phyloP scores from a whole-genome alignment of 2,888 invertebrate genomes.

The Sacculina carcini region DNA sequence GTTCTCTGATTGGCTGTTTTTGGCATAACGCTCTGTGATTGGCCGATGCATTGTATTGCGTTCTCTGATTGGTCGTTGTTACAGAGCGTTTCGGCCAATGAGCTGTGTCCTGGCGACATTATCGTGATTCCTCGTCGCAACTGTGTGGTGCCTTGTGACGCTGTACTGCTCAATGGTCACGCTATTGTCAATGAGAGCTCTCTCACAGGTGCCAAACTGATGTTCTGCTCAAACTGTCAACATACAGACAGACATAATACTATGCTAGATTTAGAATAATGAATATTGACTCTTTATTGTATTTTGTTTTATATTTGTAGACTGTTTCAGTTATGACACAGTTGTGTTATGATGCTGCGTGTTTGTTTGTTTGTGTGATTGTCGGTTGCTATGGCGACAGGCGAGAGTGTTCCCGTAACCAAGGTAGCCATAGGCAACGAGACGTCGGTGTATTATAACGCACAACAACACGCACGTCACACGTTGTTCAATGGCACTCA shows the following conservation, averaged over 20 bases:
- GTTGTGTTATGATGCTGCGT: background rate
- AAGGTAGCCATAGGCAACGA: conserved; percentile 41
- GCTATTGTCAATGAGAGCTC: conserved; percentile 85
- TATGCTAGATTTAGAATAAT: no score
- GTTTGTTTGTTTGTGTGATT: background rate
- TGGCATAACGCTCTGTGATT: no score
- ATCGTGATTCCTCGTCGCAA: conserved; percentile 52
- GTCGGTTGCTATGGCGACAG: conserved; percentile 22
- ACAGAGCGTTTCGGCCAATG: conserved; percentile 25
- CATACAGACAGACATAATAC: no score
- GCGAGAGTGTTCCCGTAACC: conserved; percentile 76
- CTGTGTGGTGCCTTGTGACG: conserved; percentile 41
- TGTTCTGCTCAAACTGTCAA: no score
- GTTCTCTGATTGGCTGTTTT: no score
- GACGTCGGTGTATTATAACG: conserved; percentile 32
- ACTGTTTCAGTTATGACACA: background rate
- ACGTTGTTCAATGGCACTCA: conserved; percentile 72
- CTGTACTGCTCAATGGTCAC: conserved; percentile 54
- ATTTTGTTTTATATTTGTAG: no score
- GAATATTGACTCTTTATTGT: no score
- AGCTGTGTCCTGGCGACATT: conserved; percentile 65
- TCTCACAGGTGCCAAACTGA: conserved; percentile 41
- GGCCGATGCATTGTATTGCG: no score
- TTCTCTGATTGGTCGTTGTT: background rate
- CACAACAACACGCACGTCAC: conserved; percentile 48